Conservation (phyloP, 2,888 invertebrate species). For the Sympetrum striolatum region DNA sequence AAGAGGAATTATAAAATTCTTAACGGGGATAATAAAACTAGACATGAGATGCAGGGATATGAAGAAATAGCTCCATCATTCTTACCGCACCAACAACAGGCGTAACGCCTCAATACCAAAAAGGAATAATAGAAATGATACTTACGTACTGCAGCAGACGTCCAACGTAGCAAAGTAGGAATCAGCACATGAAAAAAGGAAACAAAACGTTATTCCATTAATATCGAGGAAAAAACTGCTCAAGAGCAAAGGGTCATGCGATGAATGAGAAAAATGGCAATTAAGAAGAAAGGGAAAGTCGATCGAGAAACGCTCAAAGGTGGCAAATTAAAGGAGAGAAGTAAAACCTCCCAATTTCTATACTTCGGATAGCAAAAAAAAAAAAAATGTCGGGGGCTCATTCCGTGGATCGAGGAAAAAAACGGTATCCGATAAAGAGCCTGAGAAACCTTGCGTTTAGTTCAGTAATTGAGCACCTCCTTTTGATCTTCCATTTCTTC, state of each 20-base stretch:
- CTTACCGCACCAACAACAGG: background rate
- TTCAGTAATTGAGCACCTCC: background rate
- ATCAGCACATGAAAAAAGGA: background rate
- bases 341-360: background rate
- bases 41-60: too few relatives aligned
- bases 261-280: background rate
- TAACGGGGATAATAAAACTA: too few relatives aligned
- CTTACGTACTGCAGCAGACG: background rate
- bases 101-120: background rate
- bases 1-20: too few relatives aligned
- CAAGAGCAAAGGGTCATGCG: background rate
- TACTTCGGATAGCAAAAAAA: background rate
- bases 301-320: background rate
- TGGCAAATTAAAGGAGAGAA: slow-evolving; percentile 4
- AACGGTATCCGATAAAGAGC: slow-evolving; percentile 5
- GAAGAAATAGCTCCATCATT: background rate
- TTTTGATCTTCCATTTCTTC: slow-evolving; percentile 10
- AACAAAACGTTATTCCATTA: background rate
- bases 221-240: background rate
- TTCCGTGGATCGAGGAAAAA: background rate
- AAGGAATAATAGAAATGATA: background rate
- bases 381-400: slow-evolving; percentile 2
- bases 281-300: background rate
- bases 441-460: slow-evolving; percentile 8
- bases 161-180: background rate